Conservation (phyloP, 1,140 invertebrate species). For the Epicauta chinensis region DNA sequence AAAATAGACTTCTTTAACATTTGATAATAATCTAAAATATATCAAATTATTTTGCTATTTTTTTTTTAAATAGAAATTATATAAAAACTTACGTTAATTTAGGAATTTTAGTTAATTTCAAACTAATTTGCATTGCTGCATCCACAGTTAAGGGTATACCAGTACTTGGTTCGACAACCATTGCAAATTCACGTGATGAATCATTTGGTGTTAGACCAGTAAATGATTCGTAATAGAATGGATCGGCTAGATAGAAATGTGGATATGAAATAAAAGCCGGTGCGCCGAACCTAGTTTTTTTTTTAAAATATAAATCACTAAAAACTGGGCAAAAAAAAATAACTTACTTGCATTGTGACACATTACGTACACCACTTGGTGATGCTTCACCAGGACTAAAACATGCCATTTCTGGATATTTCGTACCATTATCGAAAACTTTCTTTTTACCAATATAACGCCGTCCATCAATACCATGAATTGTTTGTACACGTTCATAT, state of each 20-base stretch:
- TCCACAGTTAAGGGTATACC: constrained; percentile 62
- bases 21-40: constrained; percentile 48
- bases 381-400: constrained; percentile 44
- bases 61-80: background rate
- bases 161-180: constrained; percentile 65
- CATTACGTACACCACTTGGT: constrained; percentile 57
- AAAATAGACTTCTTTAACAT: constrained; percentile 51
- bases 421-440: constrained; percentile 64
- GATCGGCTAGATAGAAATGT: constrained; percentile 78
- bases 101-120: constrained; percentile 53
- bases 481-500: constrained; percentile 11
- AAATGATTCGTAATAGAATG: constrained; percentile 55
- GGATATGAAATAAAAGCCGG: constrained; percentile 79
- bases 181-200: constrained; percentile 59
- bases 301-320: too few relatives aligned
- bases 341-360: constrained; percentile 55
- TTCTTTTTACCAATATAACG: constrained; percentile 53
- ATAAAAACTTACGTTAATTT: constrained; percentile 43
- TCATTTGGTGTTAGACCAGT: constrained; percentile 63
- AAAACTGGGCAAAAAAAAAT: too few relatives aligned
- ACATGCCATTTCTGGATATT: constrained; percentile 52
- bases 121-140: constrained; percentile 68
- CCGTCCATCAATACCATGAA: constrained; percentile 51
- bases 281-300: constrained; percentile 55
- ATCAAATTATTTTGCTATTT: constrained; percentile 1